Evolutionary conservation across 1,140 invertebrate genomes (phyloP).

Genomic region (Frieseomelitta varia): DNA sequence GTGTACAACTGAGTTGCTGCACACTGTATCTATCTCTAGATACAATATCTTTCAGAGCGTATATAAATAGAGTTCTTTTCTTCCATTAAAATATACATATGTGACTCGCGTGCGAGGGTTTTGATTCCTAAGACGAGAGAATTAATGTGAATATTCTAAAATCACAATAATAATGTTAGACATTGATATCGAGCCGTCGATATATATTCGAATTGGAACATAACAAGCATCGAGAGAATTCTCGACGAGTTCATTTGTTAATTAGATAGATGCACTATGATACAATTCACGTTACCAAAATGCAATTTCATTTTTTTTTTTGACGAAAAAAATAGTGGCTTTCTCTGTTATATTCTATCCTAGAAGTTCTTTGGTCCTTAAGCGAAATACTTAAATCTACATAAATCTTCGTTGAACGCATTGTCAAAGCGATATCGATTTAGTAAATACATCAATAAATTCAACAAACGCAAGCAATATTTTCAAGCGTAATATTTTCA

Average conservation of each 20-base stretch:
- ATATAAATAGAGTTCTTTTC: slow-evolving; percentile 51
- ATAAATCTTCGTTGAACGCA: background rate
- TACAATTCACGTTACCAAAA: background rate
- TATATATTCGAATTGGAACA: background rate
- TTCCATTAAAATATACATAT: background rate
- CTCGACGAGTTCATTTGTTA: background rate
- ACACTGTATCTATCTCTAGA: background rate
- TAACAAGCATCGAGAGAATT: background rate
- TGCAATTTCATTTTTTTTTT: background rate
- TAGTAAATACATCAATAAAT: background rate
- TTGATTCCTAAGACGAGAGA: slow-evolving; percentile 33
- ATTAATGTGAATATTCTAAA: slow-evolving; percentile 2
- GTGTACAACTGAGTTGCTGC: background rate
- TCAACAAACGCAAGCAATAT: background rate
- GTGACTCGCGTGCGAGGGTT: slow-evolving; percentile 45
- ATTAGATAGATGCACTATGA: background rate
- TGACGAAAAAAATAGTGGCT: slow-evolving; percentile 18
- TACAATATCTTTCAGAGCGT: slow-evolving; percentile 7
- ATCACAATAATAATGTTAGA: background rate
- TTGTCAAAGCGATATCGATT: background rate
- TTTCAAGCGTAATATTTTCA: background rate
- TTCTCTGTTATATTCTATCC: background rate
- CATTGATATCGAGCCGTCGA: background rate
- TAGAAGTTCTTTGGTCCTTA: slow-evolving; percentile 38
- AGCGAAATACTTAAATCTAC: slow-evolving; percentile 5